Percentiles rank a stretch among this genome's conserved stretches.
Conservation (phyloP, 1,140 invertebrate genomes). For the Microplitis demolitor region DNA sequence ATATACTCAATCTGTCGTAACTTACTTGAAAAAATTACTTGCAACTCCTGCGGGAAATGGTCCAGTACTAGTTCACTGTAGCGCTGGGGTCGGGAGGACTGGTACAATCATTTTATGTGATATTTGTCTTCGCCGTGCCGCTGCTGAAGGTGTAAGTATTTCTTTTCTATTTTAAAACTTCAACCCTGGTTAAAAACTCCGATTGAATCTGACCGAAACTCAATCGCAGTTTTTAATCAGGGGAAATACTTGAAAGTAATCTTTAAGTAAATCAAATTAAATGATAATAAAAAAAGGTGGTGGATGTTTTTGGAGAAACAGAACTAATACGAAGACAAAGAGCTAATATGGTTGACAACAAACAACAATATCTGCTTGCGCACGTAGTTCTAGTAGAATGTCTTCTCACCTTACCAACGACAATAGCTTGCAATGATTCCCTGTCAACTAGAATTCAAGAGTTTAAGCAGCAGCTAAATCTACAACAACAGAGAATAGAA, state of each 20-base stretch:
- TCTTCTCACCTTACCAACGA: constrained; percentile 35
- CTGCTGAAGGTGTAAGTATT: constrained; percentile 37
- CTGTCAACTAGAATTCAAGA: constrained; percentile 33
- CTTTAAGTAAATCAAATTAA: not conserved
- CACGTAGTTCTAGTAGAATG: constrained; percentile 47
- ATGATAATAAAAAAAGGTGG: constrained; percentile 25
- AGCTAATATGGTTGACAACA: constrained; percentile 49
- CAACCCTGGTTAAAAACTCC: too few species aligned
- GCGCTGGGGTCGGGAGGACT: constrained; percentile 74
- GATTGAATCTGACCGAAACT: too few species aligned
- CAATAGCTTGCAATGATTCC: constrained; percentile 36
- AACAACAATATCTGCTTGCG: constrained; percentile 46
- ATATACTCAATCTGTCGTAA: constrained; percentile 71
- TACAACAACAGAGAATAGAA: constrained; percentile 39
- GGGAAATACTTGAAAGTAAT: not conserved
- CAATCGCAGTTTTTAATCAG: not conserved
- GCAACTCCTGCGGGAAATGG: constrained; percentile 79
- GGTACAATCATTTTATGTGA: constrained; percentile 69
- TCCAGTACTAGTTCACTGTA: constrained; percentile 84
- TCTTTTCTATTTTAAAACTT: not conserved
- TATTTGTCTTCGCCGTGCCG: constrained; percentile 43
- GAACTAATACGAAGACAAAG: constrained; percentile 35
- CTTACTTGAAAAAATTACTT: constrained; percentile 68
- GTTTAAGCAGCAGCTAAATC: constrained; percentile 33
- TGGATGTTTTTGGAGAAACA: constrained; percentile 41